Base-by-base conservation (phyloP, 2,888 invertebrate genomes). In the Pardosa pseudoannulata region DNA sequence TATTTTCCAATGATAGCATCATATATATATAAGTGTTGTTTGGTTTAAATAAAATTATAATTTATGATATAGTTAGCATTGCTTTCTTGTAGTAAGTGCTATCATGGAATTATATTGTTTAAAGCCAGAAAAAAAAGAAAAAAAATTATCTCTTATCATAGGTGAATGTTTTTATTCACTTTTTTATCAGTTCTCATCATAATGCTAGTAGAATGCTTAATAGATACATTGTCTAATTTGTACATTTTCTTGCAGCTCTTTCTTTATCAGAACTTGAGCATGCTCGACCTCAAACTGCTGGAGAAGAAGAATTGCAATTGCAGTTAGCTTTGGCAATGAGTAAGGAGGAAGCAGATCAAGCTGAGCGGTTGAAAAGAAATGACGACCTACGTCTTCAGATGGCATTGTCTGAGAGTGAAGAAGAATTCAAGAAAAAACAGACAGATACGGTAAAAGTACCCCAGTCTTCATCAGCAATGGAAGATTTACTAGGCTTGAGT, bases 301-400 rank as follows among this genome's bases (percentile, higher is more conserved):
- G 98, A 1, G 99, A 99, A 92, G 99, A 99, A 92, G 99, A 99
- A 92, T 93, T 99, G 89, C 99, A 99, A 92, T 93, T 99, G 89
- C 99, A 99, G 93, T 93, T 99, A 90, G 99, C 99, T 68, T 93
- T 99, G 91, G 99, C 99, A 78, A 98, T 99, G 97, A 97, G 97
- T 68, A 95, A 98, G 88, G 99, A 99, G 92, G 99, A 99, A 93
- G 98, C 98, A 29, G 99, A 99, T 91, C 96, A 97, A 90, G 98
- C 98, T 92, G 97, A 98, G 92, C 95, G 97, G 89, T 94, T 97
- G 91, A 93, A 97, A 86, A 95, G 98, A 89, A 97, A 97, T 89
- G 99, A 99, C 92, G 98, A 99, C 92, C 36, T 90, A 5, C 74
- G 90, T 9, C 93, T 99, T 89, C 98, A 98, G 93, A 93, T 99